Evolutionary conservation across 1,140 invertebrate species (phyloP).

Genomic region (Brachionus asplanchnoidis): DNA sequence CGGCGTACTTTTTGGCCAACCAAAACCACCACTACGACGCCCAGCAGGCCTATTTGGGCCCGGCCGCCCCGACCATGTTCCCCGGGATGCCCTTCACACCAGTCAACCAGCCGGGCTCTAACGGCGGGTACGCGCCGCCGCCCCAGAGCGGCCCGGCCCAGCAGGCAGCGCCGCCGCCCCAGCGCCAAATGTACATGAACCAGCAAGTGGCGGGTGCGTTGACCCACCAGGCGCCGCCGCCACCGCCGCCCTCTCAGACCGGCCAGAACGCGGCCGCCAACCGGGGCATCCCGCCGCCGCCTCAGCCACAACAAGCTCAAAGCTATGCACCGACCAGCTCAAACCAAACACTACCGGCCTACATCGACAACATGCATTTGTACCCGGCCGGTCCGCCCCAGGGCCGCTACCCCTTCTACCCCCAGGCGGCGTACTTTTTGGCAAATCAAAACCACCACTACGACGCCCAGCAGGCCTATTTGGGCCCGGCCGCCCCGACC

Average conservation of each 20-base stretch:
- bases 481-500: neutral
- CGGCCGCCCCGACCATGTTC: neutral
- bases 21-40: neutral
- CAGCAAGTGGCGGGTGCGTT: neutral
- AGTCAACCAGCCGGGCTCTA: neutral
- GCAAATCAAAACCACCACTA: neutral
- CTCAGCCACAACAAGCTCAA: neutral
- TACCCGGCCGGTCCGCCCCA: neutral
- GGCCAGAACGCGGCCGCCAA: neutral
- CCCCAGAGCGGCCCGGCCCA: neutral
- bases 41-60: neutral
- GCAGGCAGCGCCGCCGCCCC: neutral
- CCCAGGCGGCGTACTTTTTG: neutral
- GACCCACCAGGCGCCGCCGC: neutral
- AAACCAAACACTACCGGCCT: neutral
- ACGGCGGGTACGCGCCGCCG: neutral
- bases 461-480: neutral
- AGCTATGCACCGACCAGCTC: neutral
- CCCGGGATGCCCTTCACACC: neutral
- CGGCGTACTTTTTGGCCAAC: neutral
- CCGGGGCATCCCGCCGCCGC: neutral
- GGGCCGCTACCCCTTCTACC: neutral
- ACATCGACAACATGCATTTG: neutral
- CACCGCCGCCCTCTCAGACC: neutral
- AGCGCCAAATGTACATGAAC: neutral